Conservation (phyloP, 2,113 vertebrate species). For the Anarhynchus alexandrinus region DNA sequence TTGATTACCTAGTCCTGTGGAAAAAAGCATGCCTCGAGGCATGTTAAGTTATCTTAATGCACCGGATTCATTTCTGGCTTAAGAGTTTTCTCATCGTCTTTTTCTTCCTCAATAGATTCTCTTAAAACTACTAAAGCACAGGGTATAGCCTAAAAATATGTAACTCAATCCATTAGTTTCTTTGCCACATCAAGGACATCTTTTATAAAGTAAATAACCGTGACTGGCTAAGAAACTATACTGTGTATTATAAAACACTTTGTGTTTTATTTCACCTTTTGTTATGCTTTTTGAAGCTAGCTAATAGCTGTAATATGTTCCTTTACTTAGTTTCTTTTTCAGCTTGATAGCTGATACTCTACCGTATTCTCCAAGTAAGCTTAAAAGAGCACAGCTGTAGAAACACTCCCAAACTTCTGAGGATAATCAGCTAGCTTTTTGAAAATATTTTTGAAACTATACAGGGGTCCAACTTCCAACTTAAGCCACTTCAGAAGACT, state of each 20-base stretch:
- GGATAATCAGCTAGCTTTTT: background rate
- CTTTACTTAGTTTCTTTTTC: background rate
- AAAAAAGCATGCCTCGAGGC: background rate
- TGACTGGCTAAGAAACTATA: background rate
- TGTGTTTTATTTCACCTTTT: background rate
- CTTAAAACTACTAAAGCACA: conserved; percentile 38
- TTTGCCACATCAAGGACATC: conserved; percentile 16
- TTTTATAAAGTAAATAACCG: conserved; percentile 7
- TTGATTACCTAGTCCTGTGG: background rate
- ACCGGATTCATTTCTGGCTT: background rate
- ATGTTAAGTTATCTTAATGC: background rate
- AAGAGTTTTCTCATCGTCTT: conserved; percentile 45
- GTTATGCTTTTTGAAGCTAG: background rate
- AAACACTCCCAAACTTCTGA: background rate
- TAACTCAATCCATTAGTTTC: conserved; percentile 7
- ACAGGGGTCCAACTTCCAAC: background rate
- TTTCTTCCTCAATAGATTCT: conserved; percentile 34
- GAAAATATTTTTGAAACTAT: background rate
- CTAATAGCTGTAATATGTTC: background rate
- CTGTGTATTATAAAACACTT: background rate
- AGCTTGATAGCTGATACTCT: background rate
- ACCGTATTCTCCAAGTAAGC: background rate
- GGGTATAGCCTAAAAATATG: background rate
- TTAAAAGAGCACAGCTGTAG: background rate
- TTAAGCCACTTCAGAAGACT: background rate